These are phyloP conservation scores for Pseudorasbora parva DNA, from an alignment of 2,113 vertebrate genomes.

Conservation along the genomic window DNA sequence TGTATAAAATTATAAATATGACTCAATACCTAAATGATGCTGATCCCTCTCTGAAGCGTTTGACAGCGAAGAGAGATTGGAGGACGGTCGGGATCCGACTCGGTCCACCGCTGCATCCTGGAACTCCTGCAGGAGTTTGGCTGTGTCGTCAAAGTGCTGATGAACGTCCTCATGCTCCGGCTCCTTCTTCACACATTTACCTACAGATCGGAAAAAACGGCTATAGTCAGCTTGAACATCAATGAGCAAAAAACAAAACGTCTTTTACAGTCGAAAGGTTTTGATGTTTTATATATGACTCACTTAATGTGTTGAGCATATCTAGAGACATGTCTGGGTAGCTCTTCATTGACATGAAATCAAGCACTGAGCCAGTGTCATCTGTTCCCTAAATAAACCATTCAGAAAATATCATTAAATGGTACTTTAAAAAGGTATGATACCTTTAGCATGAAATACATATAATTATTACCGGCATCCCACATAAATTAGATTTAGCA, in stretches of 20 bases:
- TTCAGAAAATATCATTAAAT: neutral
- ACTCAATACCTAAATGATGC: slow-evolving; percentile 85
- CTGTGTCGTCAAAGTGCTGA: slow-evolving; percentile 88
- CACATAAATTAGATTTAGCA: slow-evolving; percentile 80
- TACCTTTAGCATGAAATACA: neutral
- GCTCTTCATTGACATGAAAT: slow-evolving; percentile 89
- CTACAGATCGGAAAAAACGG: slow-evolving; percentile 62
- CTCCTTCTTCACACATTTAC: slow-evolving; percentile 91
- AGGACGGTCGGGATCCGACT: slow-evolving; percentile 91
- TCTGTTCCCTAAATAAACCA: slow-evolving; percentile 78
- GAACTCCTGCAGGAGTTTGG: slow-evolving; percentile 93
- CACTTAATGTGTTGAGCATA: slow-evolving; percentile 91
- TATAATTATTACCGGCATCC: slow-evolving; percentile 73
- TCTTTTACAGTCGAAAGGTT: neutral
- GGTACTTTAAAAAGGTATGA: neutral
- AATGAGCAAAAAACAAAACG: neutral
- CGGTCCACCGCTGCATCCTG: slow-evolving; percentile 91
- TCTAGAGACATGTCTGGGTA: slow-evolving; percentile 94
- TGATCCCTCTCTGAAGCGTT: slow-evolving; percentile 93
- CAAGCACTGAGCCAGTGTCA: slow-evolving; percentile 84
- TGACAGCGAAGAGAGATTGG: slow-evolving; percentile 94
- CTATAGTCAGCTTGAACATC: neutral
- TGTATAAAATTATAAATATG: neutral
- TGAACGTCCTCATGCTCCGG: slow-evolving; percentile 88
- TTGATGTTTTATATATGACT: slow-evolving; percentile 37